phyloP scores from a whole-genome alignment of 1,140 invertebrate species.

The Helicoverpa zea region DNA sequence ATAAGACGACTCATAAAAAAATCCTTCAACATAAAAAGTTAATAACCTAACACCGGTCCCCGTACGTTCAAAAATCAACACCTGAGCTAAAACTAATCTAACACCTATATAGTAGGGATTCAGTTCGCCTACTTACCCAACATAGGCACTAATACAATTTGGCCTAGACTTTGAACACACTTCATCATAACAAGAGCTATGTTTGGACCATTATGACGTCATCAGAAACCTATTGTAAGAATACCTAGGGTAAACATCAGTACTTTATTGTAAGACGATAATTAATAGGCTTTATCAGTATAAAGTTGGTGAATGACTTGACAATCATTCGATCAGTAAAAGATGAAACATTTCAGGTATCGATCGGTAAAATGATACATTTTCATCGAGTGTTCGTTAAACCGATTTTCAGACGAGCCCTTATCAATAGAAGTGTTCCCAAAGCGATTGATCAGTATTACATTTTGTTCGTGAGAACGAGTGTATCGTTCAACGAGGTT shows the following conservation, averaged over 20 bases:
- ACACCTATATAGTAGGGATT: slow-evolving; percentile 34
- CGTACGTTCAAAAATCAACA: not conserved
- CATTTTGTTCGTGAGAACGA: slow-evolving; percentile 12
- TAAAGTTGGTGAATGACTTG: too few relatives aligned
- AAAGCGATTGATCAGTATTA: slow-evolving; percentile 20
- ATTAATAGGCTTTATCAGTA: too few relatives aligned
- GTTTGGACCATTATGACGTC: not conserved
- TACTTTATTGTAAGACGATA: too few relatives aligned
- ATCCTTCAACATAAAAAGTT: not conserved
- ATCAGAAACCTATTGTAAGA: not conserved
- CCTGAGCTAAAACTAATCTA: slow-evolving; percentile 28
- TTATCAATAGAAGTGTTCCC: slow-evolving; percentile 25
- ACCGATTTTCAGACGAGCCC: not conserved
- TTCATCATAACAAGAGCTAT: not conserved
- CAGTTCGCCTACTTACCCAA: slow-evolving; percentile 36
- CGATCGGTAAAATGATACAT: too few relatives aligned
- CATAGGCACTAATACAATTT: slow-evolving; percentile 48
- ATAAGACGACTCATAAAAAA: not conserved
- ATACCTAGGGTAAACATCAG: too few relatives aligned
- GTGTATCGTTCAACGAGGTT: slow-evolving; percentile 8
- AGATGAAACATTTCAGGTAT: too few relatives aligned
- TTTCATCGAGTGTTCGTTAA: too few relatives aligned
- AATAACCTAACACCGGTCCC: not conserved
- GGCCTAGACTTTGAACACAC: slow-evolving; percentile 27
- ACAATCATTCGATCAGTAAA: too few relatives aligned